Percentiles rank a stretch among this genome's conserved stretches.
Conservation (phyloP, 37 sponge, comb jelly and placozoan species). For the Hormiphora californensis region DNA sequence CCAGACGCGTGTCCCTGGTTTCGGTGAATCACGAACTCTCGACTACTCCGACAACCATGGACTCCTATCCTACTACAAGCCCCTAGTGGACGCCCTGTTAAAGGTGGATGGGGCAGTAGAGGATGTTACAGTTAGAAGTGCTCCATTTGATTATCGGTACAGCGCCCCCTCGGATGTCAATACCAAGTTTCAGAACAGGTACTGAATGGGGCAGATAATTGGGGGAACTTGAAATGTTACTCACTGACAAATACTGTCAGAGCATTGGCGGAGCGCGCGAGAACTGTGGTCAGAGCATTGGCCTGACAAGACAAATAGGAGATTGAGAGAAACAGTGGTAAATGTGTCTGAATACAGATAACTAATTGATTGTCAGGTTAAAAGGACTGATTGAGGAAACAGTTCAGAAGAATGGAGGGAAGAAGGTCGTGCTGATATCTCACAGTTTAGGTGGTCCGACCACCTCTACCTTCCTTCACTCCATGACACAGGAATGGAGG, state of each 20-base stretch:
- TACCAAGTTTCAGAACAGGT: too few species aligned
- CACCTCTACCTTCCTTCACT: conserved; percentile 18
- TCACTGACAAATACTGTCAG: too few species aligned
- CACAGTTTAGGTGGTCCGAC: conserved; percentile 27
- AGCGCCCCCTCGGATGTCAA: conserved; percentile 27
- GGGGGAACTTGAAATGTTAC: too few species aligned
- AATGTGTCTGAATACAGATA: too few species aligned
- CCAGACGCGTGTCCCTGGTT: background rate
- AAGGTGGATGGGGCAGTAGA: background rate
- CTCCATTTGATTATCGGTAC: conserved; percentile 8
- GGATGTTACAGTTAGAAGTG: background rate
- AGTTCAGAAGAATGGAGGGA: background rate
- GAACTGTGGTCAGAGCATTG: too few species aligned
- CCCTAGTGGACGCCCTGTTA: background rate
- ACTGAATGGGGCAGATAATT: too few species aligned
- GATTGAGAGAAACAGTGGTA: too few species aligned
- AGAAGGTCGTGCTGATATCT: background rate
- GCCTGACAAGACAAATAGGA: too few species aligned
- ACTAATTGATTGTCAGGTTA: background rate
- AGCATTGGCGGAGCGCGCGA: too few species aligned
- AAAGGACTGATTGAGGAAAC: conserved; percentile 6
- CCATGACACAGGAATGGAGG: conserved; percentile 15
- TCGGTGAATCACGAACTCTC: background rate
- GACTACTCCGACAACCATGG: background rate
- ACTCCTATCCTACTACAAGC: background rate